Conservation (phyloP, 2,888 invertebrate genomes). For the Xestobium rufovillosum region DNA sequence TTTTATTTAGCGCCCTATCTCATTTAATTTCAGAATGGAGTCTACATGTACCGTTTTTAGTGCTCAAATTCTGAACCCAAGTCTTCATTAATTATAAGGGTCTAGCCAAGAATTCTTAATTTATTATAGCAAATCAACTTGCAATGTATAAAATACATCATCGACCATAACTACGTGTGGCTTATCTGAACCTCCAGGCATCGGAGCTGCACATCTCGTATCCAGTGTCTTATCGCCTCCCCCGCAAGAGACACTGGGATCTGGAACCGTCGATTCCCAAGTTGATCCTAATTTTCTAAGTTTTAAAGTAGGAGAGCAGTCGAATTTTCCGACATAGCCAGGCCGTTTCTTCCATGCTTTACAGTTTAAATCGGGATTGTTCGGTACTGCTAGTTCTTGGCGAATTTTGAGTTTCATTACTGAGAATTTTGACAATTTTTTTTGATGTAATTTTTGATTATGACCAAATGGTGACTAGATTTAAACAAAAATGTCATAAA, state of each 20-base stretch:
- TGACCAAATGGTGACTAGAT: too few species aligned
- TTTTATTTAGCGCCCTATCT: too few species aligned
- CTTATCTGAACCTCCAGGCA: slow-evolving; percentile 19
- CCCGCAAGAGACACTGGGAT: slow-evolving; percentile 6
- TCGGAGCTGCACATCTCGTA: slow-evolving; percentile 16
- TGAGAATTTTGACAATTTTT: too few species aligned
- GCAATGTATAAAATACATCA: slow-evolving; percentile 19
- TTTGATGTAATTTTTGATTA: too few species aligned
- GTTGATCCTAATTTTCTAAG: slow-evolving; percentile 2
- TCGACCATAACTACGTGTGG: slow-evolving; percentile 22
- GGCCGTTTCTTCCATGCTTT: slow-evolving; percentile 8
- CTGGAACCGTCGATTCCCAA: slow-evolving; percentile 19
- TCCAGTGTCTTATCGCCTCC: slow-evolving; percentile 15
- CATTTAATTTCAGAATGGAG: too few species aligned
- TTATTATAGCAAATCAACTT: slow-evolving; percentile 19
- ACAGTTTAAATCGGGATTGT: slow-evolving; percentile 9
- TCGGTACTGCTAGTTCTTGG: slow-evolving; percentile 10
- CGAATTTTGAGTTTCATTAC: too few species aligned
- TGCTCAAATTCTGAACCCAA: too few species aligned
- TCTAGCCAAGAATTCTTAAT: too few species aligned
- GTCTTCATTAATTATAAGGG: too few species aligned
- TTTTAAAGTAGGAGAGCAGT: slow-evolving; percentile 7
- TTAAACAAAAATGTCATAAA: too few species aligned
- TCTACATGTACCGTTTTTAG: too few species aligned
- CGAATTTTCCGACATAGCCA: slow-evolving; percentile 12